A percentile compares a stretch with the other conserved stretches of the same genome.
phyloP scores from a whole-genome alignment of 2,888 invertebrate species.

The Caenorhabditis sp. region DNA sequence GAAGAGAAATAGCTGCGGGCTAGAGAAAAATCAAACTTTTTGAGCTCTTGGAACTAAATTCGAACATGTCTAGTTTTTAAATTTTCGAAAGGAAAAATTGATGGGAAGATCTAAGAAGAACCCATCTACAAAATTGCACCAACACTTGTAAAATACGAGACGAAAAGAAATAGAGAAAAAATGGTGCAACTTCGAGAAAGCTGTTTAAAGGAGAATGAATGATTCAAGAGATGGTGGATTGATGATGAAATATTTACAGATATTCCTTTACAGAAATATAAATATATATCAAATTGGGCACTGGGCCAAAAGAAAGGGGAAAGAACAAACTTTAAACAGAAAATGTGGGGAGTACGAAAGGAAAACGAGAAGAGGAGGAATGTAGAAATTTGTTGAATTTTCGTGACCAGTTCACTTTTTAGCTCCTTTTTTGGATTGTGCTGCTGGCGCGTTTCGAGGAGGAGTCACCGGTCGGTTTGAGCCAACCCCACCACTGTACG shows the following conservation, averaged over 20 bases:
- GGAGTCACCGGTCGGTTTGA: conserved; percentile 97
- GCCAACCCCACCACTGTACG: conserved; percentile 90
- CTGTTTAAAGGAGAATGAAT: not conserved
- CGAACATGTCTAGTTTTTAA: too few relatives aligned
- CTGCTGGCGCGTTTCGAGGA: conserved; percentile 74
- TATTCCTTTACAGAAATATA: not conserved
- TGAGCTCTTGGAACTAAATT: not conserved
- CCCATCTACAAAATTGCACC: not conserved
- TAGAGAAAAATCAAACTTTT: not conserved
- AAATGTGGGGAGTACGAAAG: conserved; percentile 6
- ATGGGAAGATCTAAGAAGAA: too few relatives aligned
- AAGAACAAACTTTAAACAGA: not conserved
- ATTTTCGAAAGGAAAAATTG: too few relatives aligned
- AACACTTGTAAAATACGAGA: not conserved
- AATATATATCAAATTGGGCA: conserved; percentile 7
- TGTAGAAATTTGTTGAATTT: not conserved
- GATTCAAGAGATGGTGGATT: not conserved
- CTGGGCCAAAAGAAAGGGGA: conserved; percentile 5
- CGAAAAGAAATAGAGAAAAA: not conserved
- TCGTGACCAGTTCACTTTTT: conserved; percentile 28
- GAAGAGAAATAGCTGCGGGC: not conserved
- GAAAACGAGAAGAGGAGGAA: conserved; percentile 2
- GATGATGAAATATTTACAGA: conserved; percentile 5
- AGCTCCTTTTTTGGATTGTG: conserved; percentile 44
- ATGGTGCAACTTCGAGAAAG: not conserved